These are phyloP conservation scores for Nycteola revayana DNA, from an alignment of 2,888 invertebrate genomes.

Conservation along the genomic window DNA sequence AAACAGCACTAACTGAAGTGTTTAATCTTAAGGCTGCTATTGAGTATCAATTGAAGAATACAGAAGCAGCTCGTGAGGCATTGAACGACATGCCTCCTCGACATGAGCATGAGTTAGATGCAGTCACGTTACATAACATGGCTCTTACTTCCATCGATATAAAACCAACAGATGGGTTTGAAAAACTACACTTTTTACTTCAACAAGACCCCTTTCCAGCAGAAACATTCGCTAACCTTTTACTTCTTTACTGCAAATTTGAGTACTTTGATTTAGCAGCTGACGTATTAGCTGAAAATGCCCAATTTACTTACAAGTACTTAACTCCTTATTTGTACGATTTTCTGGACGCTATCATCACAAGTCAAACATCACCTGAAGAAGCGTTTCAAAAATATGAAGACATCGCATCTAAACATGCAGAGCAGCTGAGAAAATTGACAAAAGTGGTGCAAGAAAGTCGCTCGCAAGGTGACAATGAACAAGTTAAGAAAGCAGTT, in stretches of 20 bases:
- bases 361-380: constrained; percentile 97
- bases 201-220: constrained; percentile 98
- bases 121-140: constrained; percentile 98
- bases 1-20: constrained; percentile 98
- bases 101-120: constrained; percentile 98
- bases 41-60: constrained; percentile 91
- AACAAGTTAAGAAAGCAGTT: constrained; percentile 93
- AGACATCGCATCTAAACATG: constrained; percentile 94
- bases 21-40: constrained; percentile 99
- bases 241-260: constrained; percentile 97
- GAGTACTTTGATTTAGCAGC: constrained; percentile 99
- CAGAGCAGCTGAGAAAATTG: constrained; percentile 93
- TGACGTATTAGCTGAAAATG: constrained; percentile 98
- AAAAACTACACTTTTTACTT: constrained; percentile 90
- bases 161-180: constrained; percentile 96
- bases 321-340: constrained; percentile 96
- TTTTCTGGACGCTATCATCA: constrained; percentile 97
- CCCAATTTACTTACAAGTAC: constrained; percentile 97
- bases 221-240: constrained; percentile 97
- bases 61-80: constrained; percentile 93
- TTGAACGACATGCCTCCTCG: constrained; percentile 95
- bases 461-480: constrained; percentile 93
- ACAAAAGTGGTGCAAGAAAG: constrained; percentile 98
- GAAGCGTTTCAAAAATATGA: constrained; percentile 98
- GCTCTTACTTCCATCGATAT: constrained; percentile 94